phyloP scores from a whole-genome alignment of 2,888 invertebrate genomes.

The Ennomos quercinarius region DNA sequence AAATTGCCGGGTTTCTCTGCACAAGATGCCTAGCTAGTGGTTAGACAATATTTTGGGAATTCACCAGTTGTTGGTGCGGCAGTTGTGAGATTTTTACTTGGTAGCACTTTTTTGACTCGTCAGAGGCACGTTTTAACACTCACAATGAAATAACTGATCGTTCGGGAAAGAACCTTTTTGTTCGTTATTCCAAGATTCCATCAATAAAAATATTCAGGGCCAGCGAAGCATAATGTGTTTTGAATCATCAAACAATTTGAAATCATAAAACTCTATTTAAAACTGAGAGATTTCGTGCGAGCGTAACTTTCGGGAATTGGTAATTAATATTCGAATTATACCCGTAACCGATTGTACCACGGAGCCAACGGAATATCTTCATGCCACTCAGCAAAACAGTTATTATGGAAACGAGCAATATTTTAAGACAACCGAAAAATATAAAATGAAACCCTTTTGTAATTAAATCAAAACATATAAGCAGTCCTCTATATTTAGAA shows the following conservation, averaged over 20 bases:
- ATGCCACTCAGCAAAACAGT: conserved; percentile 34
- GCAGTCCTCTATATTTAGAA: not conserved
- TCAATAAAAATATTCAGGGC: no score
- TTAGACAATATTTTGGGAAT: conserved; percentile 5
- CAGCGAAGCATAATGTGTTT: not conserved
- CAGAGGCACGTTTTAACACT: no score
- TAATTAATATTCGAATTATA: conserved; percentile 25
- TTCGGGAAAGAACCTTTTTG: no score
- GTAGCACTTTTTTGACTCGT: no score
- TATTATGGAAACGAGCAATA: conserved; percentile 10
- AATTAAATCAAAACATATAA: not conserved
- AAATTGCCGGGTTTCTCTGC: conserved; percentile 17
- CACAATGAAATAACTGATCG: no score
- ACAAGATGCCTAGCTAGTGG: not conserved
- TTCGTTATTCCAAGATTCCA: no score
- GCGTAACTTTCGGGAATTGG: conserved; percentile 18
- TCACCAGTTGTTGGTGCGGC: not conserved
- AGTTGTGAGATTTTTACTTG: no score
- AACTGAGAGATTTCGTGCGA: conserved; percentile 19
- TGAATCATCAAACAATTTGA: conserved; percentile 10
- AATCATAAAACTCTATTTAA: conserved; percentile 3
- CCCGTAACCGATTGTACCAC: conserved; percentile 23
- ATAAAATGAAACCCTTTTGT: no score
- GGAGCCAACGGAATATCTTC: conserved; percentile 33
- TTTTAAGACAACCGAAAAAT: no score